Evolutionary conservation across 2,888 invertebrate genomes (phyloP), one percentile per base, ranked within the genome.

Genomic region (Acanthopleura granulata): DNA sequence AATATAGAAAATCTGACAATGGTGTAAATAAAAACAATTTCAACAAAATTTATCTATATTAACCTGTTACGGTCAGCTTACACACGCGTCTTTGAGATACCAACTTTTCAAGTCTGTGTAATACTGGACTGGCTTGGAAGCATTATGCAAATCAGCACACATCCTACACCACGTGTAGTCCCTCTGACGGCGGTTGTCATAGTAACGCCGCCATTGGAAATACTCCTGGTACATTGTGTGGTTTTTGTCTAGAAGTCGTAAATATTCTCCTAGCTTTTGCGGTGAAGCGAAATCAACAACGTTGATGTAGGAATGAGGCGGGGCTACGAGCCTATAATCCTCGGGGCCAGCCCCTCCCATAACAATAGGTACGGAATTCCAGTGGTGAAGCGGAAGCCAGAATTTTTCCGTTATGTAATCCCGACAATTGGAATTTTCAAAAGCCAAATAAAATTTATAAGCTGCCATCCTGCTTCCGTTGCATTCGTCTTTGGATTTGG

Each of bases 321-420:
- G 71, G 14, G 71, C 71, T 25, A 71, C 71, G 4, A 18, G 16
- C 4, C 4, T 14, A 25, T 71, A 71, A 49, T 71, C 71, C 27
- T 25, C 49, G 22, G 50, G 49, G 4, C 49, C 71, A 14, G 49
- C 40, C 6, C 71, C 71, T 22, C 71, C 71, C 71, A 71, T 71
- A 3, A 71, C 71, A 49, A 71, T 27, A 6, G 71, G 71, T 3
- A 71, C 71, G 3, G 49, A 49, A 9, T 71, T 40, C 71, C 71
- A 71, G n/a, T 40, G 40, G 49, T 49, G 71, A 14, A 71, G 25
- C n/a, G 71, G 71, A 14, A 49, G 25, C 49, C 40, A 71, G 49
- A 71, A 71, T 49, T 71, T 71, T 40, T 71, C 71, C 16, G 71
- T 71, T 71, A 71, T 71, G 25, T 71, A 71, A 71, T 71, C 71